Conservation (phyloP, 2,797 vertebrate species). For the Coregonus suidteri region DNA sequence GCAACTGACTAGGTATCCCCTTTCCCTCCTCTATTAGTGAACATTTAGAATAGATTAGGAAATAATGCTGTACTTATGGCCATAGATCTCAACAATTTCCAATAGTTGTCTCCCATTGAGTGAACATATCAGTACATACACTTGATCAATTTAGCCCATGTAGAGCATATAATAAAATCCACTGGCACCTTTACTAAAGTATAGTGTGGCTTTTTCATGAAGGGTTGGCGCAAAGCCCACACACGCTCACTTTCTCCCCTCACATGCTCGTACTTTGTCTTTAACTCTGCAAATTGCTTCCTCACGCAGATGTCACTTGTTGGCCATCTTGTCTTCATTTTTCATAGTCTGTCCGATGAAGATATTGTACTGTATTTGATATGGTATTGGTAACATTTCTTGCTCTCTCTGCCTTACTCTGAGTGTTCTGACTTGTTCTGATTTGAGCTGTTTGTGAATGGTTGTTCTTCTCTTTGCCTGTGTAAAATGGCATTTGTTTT, state of each 20-base stretch:
- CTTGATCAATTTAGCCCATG: not conserved
- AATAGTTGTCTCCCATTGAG: no score
- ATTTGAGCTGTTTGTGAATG: constrained; percentile 34
- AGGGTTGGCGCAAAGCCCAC: constrained; percentile 43
- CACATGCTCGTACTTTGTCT: constrained; percentile 44
- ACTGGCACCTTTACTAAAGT: constrained; percentile 36
- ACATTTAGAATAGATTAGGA: no score
- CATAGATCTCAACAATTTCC: no score
- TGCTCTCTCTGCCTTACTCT: constrained; percentile 23
- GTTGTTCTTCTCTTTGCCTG: constrained; percentile 49
- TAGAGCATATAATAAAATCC: constrained; percentile 24
- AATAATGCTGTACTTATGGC: no score
- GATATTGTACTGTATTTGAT: constrained; percentile 60
- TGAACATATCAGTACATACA: no score
- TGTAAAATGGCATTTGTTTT: constrained; percentile 73
- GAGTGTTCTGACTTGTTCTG: constrained; percentile 32
- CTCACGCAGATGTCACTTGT: constrained; percentile 65
- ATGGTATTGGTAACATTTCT: constrained; percentile 1
- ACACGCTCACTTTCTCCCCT: constrained; percentile 11
- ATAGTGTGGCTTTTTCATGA: constrained; percentile 47
- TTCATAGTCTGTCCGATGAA: constrained; percentile 72
- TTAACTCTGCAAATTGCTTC: constrained; percentile 24
- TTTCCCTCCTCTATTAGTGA: no score
- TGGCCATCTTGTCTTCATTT: constrained; percentile 80
- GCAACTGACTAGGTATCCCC: no score